These are phyloP conservation scores for Villa cingulata DNA, from an alignment of 2,888 invertebrate genomes.

Conservation along the genomic window DNA sequence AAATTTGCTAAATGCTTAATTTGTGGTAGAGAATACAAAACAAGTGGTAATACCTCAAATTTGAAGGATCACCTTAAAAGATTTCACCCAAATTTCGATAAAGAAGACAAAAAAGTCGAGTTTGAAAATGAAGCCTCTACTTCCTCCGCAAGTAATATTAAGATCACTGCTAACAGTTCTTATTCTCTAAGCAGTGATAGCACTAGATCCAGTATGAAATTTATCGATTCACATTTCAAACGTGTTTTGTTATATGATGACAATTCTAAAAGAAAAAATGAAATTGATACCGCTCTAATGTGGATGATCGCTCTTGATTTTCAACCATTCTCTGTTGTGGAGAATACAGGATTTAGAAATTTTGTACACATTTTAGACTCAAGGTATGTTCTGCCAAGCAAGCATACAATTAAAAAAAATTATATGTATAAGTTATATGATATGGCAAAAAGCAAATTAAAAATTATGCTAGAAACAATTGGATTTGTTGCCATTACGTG, in stretches of 20 bases:
- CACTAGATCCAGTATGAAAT: background rate
- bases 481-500: background rate
- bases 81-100: background rate
- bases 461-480: background rate
- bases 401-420: background rate
- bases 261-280: background rate
- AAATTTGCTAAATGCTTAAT: background rate
- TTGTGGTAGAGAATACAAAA: background rate
- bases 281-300: conserved; percentile 9
- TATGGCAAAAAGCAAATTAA: background rate
- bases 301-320: conserved; percentile 20
- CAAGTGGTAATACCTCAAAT: background rate
- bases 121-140: no score
- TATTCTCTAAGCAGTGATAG: background rate
- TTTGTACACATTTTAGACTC: conserved; percentile 18
- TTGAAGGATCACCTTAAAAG: background rate
- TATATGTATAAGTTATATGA: background rate
- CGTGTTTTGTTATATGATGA: background rate
- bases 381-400: conserved; percentile 16
- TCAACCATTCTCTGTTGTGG: conserved; percentile 21
- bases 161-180: background rate
- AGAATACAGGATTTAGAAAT: conserved; percentile 20
- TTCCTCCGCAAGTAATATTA: no score
- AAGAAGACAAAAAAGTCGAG: background rate
- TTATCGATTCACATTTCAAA: background rate